A percentile compares a stretch with the other conserved stretches of the same genome.
phyloP scores from a whole-genome alignment of 2,113 vertebrate species.

The Phaethon lepturus region DNA sequence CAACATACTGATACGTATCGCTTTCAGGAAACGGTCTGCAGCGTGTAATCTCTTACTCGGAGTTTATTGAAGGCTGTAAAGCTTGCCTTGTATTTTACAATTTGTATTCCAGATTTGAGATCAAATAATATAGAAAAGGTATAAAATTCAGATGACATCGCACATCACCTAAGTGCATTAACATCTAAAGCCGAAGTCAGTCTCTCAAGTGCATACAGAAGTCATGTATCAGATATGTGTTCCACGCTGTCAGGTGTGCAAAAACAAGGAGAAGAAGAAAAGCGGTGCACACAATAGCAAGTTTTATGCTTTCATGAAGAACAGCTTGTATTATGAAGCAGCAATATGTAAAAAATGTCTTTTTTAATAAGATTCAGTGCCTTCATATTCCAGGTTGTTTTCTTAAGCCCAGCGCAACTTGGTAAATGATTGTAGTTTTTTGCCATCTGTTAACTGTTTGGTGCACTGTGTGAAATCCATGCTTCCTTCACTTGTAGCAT shows the following conservation, averaged over 20 bases:
- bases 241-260: fast-evolving
- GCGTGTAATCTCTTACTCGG: fast-evolving
- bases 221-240: fast-evolving
- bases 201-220: neutral
- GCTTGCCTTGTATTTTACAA: neutral
- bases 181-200: neutral
- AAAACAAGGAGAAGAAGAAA: neutral
- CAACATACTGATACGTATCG: fast-evolving
- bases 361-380: neutral
- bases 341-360: neutral
- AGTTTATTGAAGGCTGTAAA: neutral
- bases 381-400: neutral
- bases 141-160: neutral
- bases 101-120: neutral
- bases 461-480: neutral
- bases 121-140: neutral
- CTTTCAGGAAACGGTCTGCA: neutral
- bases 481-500: neutral
- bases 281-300: neutral
- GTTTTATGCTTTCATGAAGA: neutral
- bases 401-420: neutral
- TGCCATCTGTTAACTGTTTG: neutral
- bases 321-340: neutral
- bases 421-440: neutral
- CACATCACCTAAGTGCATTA: neutral